Percentiles rank a stretch among this genome's conserved stretches.
phyloP scores from a whole-genome alignment of 2,113 vertebrate species.

The Oostethus manadensis region DNA sequence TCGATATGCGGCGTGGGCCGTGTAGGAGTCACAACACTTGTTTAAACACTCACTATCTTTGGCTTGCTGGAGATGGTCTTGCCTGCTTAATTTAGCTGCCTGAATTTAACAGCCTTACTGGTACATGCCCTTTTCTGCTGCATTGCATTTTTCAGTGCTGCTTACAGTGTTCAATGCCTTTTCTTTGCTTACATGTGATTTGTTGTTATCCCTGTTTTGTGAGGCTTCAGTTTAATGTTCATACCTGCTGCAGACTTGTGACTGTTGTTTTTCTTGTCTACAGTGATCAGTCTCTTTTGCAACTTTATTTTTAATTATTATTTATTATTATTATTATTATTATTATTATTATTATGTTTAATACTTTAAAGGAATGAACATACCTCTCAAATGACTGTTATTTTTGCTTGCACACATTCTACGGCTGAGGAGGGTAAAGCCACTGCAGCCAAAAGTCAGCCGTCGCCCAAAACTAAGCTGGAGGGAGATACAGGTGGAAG shows the following conservation, averaged over 20 bases:
- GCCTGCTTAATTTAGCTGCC: slow-evolving; percentile 51
- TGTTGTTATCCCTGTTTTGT: slow-evolving; percentile 15
- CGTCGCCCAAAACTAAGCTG: slow-evolving; percentile 35
- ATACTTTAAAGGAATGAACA: slow-evolving; percentile 1
- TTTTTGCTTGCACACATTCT: slow-evolving; percentile 14
- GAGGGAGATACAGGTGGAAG: slow-evolving; percentile 45
- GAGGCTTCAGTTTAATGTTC: slow-evolving; percentile 12
- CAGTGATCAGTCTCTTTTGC: slow-evolving; percentile 7
- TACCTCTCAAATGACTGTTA: slow-evolving; percentile 23
- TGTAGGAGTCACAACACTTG: slow-evolving; percentile 61
- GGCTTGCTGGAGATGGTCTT: slow-evolving; percentile 42
- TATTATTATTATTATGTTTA: no score
- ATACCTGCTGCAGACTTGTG: not conserved
- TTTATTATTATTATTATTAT: no score
- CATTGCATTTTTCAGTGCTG: slow-evolving; percentile 35
- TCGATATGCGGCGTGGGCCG: slow-evolving; percentile 61
- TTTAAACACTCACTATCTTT: slow-evolving; percentile 55
- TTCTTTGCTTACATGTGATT: slow-evolving; percentile 18
- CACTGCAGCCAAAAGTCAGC: slow-evolving; percentile 25
- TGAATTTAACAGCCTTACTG: slow-evolving; percentile 37
- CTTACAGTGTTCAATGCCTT: slow-evolving; percentile 27
- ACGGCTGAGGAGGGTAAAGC: slow-evolving; percentile 11
- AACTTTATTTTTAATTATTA: slow-evolving; percentile 18
- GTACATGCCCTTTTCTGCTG: slow-evolving; percentile 39
- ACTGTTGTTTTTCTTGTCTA: slow-evolving; percentile 8